Evolutionary conservation across 2,797 vertebrate genomes (phyloP), one percentile per base, ranked within the genome.

Genomic region (Setipinna tenuifilis): DNA sequence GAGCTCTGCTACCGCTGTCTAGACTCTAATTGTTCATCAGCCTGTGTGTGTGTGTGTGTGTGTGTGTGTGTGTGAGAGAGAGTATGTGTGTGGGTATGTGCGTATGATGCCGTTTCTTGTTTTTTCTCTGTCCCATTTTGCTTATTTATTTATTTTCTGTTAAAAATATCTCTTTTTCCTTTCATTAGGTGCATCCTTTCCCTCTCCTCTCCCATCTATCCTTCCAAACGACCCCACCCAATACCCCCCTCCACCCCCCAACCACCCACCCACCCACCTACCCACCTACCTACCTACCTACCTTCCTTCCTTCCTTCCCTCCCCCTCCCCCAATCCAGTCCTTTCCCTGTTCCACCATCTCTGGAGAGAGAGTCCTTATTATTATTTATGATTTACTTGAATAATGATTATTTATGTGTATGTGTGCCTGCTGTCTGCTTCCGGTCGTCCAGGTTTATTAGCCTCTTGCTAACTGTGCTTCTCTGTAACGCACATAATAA

Each of bases 401-500:
- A n/a, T n/a, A 75, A 75, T 78, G 31, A 41, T 78, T 9, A 6
- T 78, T 78, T 78, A 44, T 11, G 44, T 84, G 84, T 11, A 31
- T 84, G 84, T 90, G 85, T 87, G 85, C 57, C 84, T 82, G 82
- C 85, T 85, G 83, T 85, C 61, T 35, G 28, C 16, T 31, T 35
- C 89, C 89, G 88, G 93, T 95, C 94, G 89, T 96, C 97, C 97
- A 97, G 97, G 96, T 96, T 98, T 97, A 97, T 96, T 95, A 95
- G 93, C 91, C 87, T 94, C 93, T 94, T 91, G 91, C 91, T 94
- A 95, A 93, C 93, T 94, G 93, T 91, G 90, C 94, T 96, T 96
- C 87, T 96, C 93, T 96, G 95, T 94, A 95, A 93, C 62, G 92
- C 95, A 97, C 96, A 96, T 95, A 94, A 94, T 95, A 94, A 93